Base-by-base conservation (phyloP, 2,113 vertebrate species). In the Actenoides lindsayi region DNA sequence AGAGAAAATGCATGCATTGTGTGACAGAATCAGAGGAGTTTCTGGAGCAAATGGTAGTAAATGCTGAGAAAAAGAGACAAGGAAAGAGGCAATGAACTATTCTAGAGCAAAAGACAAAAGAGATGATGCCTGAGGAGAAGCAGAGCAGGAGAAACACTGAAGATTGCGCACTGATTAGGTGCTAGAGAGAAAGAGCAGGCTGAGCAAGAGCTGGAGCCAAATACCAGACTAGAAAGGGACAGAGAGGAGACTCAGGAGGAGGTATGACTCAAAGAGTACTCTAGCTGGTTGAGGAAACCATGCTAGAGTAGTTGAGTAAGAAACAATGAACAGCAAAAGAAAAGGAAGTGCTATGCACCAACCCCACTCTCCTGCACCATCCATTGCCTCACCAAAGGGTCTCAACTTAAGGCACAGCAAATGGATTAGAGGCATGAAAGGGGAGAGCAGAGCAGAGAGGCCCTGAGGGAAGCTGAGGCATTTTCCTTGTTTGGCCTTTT, bases 401-500 rank as follows among this genome's bases (percentile, higher is more conserved):
- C 42, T 41, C 12, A 76, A 37, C 6, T 4, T 12, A 68, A 24
- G 0, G 0, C 20, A 68, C 9, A 64, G 37, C 8, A 79, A 63
- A 33, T 23, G 11, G 10, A 18, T 53, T 56, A 24, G 21, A 73
- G 25, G 31, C 4, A 27, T 27, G 31, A n/a, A 80, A 83, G 6
- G 6, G 10, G 6, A 51, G 7, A 80, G 5, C 8, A 51, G 9
- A 76, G 5, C 8, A 81, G 41, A 60, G 27, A 21, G 41, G 14
- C 8, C 28, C 59, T 79, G 51, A 71, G 9, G 11, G 8, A 59
- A 54, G 23, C 24, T 33, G 25, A 67, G 24, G 9, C 30, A 23
- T 75, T 79, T 78, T 39, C 4, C 8, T 6, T 59, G 5, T 1
- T 65, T 59, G 5, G 13, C 30, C 11, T 16, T 30, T 65, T 39